phyloP scores from a whole-genome alignment of 2,113 vertebrate species.

The Isichthys henryi region DNA sequence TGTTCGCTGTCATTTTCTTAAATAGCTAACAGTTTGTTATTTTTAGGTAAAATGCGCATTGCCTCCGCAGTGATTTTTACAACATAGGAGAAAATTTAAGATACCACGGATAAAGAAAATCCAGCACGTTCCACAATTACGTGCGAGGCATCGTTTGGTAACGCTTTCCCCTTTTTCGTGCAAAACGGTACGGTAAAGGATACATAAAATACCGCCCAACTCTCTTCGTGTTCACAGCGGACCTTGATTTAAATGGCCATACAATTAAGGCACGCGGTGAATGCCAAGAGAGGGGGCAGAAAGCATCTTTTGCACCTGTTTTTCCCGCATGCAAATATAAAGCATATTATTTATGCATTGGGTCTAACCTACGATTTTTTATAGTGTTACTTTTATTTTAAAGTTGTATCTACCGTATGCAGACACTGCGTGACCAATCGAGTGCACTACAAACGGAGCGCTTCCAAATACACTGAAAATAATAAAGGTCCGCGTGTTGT shows the following conservation, averaged over 20 bases:
- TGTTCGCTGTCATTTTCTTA: not conserved
- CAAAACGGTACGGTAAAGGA: not conserved
- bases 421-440: not conserved
- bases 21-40: not conserved
- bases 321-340: not conserved
- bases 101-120: not conserved
- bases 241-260: slow-evolving; percentile 96
- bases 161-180: not conserved
- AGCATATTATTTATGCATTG: not conserved
- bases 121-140: slow-evolving; percentile 31
- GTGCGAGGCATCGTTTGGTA: not conserved
- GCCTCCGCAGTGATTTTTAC: not conserved
- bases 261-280: slow-evolving; percentile 79
- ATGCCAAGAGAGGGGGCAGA: slow-evolving; percentile 69
- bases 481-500: not conserved
- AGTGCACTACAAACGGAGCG: not conserved
- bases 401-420: not conserved
- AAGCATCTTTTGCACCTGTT: slow-evolving; percentile 39
- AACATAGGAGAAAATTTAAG: not conserved
- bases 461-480: not conserved
- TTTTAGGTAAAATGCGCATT: not conserved
- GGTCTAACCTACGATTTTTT: not conserved
- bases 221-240: slow-evolving; percentile 96
- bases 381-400: not conserved
- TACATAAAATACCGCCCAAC: slow-evolving; percentile 54